These are phyloP conservation scores for Choloepus hoffmanni DNA, from an alignment of 2,113 vertebrate species.

Conservation along the genomic window DNA sequence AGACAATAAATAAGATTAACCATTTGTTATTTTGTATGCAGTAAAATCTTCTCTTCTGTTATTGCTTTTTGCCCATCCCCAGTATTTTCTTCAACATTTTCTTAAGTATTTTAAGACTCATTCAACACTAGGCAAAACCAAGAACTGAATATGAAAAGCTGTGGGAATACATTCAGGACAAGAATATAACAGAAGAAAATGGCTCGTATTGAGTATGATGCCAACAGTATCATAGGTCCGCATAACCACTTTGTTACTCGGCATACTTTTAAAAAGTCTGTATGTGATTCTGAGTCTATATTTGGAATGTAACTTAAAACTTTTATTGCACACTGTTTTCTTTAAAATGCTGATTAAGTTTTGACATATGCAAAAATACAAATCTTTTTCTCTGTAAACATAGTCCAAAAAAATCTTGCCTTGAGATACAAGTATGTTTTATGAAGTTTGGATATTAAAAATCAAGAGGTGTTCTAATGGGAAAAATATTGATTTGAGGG, in stretches of 20 bases:
- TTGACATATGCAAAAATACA: conserved; percentile 19
- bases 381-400: neutral
- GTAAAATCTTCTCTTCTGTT: neutral
- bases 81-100: neutral
- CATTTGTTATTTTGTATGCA: neutral
- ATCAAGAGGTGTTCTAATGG: neutral
- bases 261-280: neutral
- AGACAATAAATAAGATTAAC: neutral
- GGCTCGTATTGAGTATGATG: neutral
- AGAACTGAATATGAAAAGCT: neutral
- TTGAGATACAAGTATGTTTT: conserved; percentile 7
- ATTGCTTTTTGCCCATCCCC: neutral
- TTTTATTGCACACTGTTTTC: neutral
- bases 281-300: neutral
- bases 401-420: neutral
- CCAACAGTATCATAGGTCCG: neutral
- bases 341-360: conserved; percentile 41
- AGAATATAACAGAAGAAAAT: neutral
- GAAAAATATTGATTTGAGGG: neutral
- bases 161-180: neutral
- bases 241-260: neutral
- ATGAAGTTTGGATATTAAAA: conserved; percentile 27
- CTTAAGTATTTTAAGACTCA: conserved; percentile 8
- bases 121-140: conserved; percentile 1
- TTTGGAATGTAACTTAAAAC: conserved; percentile 1